phyloP scores from a whole-genome alignment of 1,140 invertebrate species.

The Aphis craccivora region DNA sequence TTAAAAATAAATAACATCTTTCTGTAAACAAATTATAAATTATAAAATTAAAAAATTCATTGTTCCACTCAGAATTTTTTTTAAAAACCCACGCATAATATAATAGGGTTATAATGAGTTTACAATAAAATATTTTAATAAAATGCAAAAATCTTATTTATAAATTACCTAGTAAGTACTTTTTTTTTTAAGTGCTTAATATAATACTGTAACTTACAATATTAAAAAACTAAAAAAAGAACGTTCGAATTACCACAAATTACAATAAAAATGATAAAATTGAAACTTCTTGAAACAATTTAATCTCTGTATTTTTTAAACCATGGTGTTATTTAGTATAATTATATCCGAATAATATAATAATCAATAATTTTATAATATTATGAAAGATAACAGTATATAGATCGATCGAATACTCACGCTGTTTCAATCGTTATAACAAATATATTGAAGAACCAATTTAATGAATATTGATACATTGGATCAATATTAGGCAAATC shows the following conservation, averaged over 20 bases:
- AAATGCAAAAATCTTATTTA: too few species aligned
- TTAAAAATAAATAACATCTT: too few species aligned
- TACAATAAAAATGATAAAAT: background rate
- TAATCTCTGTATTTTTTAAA: background rate
- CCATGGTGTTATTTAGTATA: background rate
- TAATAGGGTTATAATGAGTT: too few species aligned
- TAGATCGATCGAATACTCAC: constrained; percentile 61
- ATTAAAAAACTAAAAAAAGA: background rate
- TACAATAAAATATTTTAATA: too few species aligned
- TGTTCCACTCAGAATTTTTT: too few species aligned
- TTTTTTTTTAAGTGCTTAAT: too few species aligned
- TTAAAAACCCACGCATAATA: too few species aligned
- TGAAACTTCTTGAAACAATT: background rate
- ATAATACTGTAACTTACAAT: too few species aligned
- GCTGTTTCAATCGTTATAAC: constrained; percentile 87
- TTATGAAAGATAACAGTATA: background rate
- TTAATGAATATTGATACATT: constrained; percentile 93
- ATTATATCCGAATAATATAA: too few species aligned
- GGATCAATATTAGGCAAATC: constrained; percentile 93
- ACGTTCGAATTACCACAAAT: background rate
- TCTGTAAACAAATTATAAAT: too few species aligned
- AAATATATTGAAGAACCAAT: constrained; percentile 93
- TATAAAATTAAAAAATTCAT: too few species aligned
- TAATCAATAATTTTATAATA: background rate
- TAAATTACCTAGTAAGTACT: too few species aligned